Evolutionary conservation across 2,113 vertebrate species (phyloP), one percentile per base, ranked within the genome.

Genomic region (Fulica atra): DNA sequence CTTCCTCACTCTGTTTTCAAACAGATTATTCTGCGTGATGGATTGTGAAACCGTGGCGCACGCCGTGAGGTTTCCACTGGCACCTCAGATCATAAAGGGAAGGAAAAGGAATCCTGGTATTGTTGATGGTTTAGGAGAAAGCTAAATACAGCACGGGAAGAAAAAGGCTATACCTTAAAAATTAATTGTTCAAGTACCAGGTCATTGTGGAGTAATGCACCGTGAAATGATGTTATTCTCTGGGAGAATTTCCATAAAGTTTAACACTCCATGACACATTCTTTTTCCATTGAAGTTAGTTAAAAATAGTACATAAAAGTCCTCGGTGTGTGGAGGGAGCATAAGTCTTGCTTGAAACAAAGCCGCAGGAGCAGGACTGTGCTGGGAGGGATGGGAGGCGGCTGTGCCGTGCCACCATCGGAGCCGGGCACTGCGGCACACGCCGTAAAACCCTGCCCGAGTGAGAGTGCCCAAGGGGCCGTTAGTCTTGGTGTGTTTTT

Each of bases 401-500:
- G 21, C 48, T 0, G 31, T 12, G 57, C 60, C 2, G 7, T 72
- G 90, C 92, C 35, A 28, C 77, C 9, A 18, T 35, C 76, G 42
- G 74, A 44, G 59, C 82, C 66, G 13, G 33, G 93, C 92, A 72
- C 91, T 54, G 48, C 53, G 13, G 77, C 66, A 50, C 29, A 44
- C 86, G 81, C 88, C 85, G 38, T 63, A 48, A 88, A 94, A 87
- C 97, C 97, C 97, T 91, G 79, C 96, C 97, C 64, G 97, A 96
- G 98, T 96, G 87, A 81, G 68, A 85, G 97, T 20, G 76, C 93
- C 29, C 95, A 92, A 85, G 94, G 97, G 98, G 73, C 97, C 98
- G 98, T 99, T 98, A 98, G 98, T 99, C 98, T 97, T 96, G 95
- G 94, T 87, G 97, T 60, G 93, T 98, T 98, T 98, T 98, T 98